A percentile compares a stretch with the other conserved stretches of the same genome.
These are phyloP conservation scores for Protula sp. DNA, from an alignment of 2,888 invertebrate genomes.

Conservation along the genomic window DNA sequence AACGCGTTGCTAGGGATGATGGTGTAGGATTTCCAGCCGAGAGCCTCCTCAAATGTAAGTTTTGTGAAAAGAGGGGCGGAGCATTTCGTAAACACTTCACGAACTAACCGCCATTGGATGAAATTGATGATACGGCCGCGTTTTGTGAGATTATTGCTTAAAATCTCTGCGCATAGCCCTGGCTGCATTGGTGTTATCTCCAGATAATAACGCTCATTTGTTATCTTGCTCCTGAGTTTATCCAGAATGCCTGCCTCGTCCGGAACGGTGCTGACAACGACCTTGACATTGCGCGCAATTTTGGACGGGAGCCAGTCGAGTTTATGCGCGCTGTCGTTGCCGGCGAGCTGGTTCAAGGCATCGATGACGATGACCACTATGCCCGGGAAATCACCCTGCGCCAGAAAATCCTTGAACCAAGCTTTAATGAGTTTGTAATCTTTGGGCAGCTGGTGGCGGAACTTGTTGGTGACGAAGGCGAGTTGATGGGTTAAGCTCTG, in stretches of 20 bases:
- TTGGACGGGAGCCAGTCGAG: conserved; percentile 20
- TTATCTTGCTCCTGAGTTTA: conserved; percentile 51
- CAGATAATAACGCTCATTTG: conserved; percentile 84
- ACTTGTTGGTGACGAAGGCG: conserved; percentile 14
- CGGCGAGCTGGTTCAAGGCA: conserved; percentile 15
- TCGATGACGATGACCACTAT: conserved; percentile 17
- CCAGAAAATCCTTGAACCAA: conserved; percentile 14
- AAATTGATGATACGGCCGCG: conserved; percentile 4
- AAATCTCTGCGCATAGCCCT: conserved; percentile 8
- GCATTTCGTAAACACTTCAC: conserved; percentile 12
- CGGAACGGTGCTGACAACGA: conserved; percentile 15
- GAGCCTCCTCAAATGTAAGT: conserved; percentile 15
- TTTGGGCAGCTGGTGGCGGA: conserved; percentile 11
- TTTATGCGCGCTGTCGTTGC: conserved; percentile 12
- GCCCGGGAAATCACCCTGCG: conserved; percentile 19
- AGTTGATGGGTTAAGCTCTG: conserved; percentile 15
- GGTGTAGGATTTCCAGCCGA: conserved; percentile 17
- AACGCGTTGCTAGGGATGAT: conserved; percentile 5
- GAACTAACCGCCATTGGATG: conserved; percentile 14
- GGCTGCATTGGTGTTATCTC: conserved; percentile 72
- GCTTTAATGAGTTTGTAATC: conserved; percentile 11
- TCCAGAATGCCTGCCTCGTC: conserved; percentile 54
- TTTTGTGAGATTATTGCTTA: conserved; percentile 3
- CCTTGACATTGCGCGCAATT: conserved; percentile 16
- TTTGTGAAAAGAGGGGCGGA: conserved; percentile 14